A percentile compares a stretch with the other conserved stretches of the same genome.
Evolutionary conservation across 2,113 vertebrate species (phyloP).

Genomic region (Bolborhynchus lineola): DNA sequence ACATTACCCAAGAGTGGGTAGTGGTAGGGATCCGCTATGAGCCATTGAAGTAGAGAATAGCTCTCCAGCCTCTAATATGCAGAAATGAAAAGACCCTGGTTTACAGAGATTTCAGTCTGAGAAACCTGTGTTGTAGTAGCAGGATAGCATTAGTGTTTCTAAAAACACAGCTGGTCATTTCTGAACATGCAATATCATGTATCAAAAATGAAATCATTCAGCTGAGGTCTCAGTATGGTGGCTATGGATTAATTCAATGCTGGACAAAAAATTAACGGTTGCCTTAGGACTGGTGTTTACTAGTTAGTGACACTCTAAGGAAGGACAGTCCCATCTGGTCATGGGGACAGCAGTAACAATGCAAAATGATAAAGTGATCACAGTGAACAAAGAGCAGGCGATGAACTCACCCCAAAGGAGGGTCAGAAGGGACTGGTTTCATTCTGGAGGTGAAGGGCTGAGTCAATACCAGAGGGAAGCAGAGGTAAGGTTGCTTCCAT

Average conservation of each 20-base stretch:
- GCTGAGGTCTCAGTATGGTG: not conserved
- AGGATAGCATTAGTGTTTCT: not conserved
- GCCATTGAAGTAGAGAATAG: not conserved
- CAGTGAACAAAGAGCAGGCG: not conserved
- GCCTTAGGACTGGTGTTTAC: not conserved
- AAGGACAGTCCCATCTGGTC: slow-evolving; percentile 4
- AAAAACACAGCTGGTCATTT: not conserved
- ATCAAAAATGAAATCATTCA: not conserved
- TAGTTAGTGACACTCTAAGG: not conserved
- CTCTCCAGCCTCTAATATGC: not conserved
- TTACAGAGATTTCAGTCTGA: not conserved
- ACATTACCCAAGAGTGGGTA: not conserved
- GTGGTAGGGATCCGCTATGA: not conserved
- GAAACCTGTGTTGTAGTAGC: not conserved
- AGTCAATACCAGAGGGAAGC: not conserved
- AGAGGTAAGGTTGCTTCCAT: not conserved
- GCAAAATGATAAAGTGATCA: not conserved
- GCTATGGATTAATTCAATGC: not conserved
- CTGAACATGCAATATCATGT: not conserved
- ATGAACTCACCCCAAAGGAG: not conserved
- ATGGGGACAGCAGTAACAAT: not conserved
- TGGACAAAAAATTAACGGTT: not conserved
- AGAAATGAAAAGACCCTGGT: not conserved
- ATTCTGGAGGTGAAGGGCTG: not conserved
- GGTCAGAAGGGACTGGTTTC: not conserved